Base-by-base conservation (phyloP, 2,113 vertebrate genomes). In the Percina caprodes region DNA sequence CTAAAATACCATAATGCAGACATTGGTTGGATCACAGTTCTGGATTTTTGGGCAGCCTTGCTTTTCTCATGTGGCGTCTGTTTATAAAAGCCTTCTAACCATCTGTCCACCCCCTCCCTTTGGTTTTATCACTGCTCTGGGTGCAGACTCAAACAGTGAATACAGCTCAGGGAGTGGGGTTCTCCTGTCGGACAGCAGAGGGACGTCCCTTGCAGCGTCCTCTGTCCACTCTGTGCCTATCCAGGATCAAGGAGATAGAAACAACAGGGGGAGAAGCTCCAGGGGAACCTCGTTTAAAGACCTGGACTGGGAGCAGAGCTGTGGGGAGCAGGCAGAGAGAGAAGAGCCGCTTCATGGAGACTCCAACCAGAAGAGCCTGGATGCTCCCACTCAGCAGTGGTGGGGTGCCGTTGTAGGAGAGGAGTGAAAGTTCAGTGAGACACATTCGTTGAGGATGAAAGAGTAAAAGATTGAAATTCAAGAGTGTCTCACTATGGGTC, bases 131-230 rank as follows among this genome's bases (percentile, higher is more conserved):
- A 1, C 83, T 63, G 62, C 83, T 89, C 52, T 79, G 89, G 86
- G 91, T 89, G 84, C 85, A 69, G 90, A 91, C 63, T 93, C 91
- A 0, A 90, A 92, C 88, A 93, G 88, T 2, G 86, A 93, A 56
- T 89, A 67, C 88, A 91, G 91, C 86, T 91, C 91, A 12, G 89
- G 71, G 80, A 93, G 86, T 2, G 88, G 90, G 65, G 69, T 92
- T 85, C 82, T 91, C 69, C 82, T 88, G 71, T 89, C 85, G 65
- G 92, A 91, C 89, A 93, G 90, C 90, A 83, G 89, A 86, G 84
- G 88, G 73, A 62, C 90, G 14, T 91, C 92, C 59, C 74, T 21
- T n/a, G 62, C 59, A n/a, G 68, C 52, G 10, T 91, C 85, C 69
- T 82, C 79, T 0, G 61, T 71, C 82, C 79, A 26, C 79, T 88